Percentiles rank a stretch among this genome's conserved stretches.
These are phyloP conservation scores for Aphelocoma coerulescens DNA, from an alignment of 2,113 vertebrate species.

Conservation along the genomic window DNA sequence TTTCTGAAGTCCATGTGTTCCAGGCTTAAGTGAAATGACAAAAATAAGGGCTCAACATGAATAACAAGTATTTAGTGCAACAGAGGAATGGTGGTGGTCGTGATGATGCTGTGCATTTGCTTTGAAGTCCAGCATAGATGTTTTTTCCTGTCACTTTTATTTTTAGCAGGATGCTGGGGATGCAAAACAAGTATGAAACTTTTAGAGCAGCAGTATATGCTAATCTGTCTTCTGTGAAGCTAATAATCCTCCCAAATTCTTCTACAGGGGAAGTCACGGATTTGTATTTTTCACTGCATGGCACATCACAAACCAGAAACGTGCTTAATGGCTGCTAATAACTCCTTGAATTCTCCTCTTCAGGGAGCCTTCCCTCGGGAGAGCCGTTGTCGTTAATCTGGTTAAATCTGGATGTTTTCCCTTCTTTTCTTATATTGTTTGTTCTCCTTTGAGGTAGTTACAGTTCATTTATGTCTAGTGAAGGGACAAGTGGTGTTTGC, in stretches of 20 bases:
- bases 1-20: background rate
- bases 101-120: background rate
- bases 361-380: conserved; percentile 16
- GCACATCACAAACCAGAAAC: background rate
- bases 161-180: background rate
- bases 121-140: background rate
- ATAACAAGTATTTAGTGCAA: background rate
- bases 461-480: background rate
- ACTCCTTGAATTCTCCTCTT: background rate
- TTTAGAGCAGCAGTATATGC: background rate
- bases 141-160: background rate
- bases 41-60: background rate
- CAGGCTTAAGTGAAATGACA: background rate
- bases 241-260: background rate
- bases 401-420: conserved; percentile 50
- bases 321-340: conserved; percentile 17
- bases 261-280: background rate
- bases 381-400: conserved; percentile 15
- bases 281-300: background rate
- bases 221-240: background rate
- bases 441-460: conserved; percentile 36
- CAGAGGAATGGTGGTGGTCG: background rate
- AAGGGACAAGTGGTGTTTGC: conserved; percentile 11
- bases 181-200: background rate
- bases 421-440: conserved; percentile 18